phyloP scores from a whole-genome alignment of 2,888 invertebrate species.

The Syritta pipiens region DNA sequence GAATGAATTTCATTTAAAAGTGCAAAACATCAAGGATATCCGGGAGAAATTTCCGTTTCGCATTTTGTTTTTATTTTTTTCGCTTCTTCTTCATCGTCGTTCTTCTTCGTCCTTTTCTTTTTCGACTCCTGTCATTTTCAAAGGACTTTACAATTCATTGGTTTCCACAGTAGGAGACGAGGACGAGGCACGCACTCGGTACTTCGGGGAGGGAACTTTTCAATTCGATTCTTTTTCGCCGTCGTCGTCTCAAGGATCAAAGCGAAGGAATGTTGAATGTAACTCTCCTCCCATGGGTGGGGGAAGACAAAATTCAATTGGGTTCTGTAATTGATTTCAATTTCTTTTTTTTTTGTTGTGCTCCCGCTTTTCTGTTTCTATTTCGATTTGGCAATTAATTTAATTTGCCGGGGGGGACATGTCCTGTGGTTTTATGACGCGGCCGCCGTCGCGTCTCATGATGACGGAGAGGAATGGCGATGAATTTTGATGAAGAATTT shows the following conservation, averaged over 20 bases:
- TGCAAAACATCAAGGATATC: constrained; percentile 47
- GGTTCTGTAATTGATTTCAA: constrained; percentile 25
- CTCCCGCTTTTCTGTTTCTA: constrained; percentile 10
- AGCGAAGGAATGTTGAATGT: constrained; percentile 18
- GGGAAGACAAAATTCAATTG: constrained; percentile 24
- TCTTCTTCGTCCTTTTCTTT: background rate
- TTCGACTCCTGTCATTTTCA: background rate
- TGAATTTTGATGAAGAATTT: background rate
- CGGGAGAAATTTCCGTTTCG: constrained; percentile 35
- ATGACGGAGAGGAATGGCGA: background rate
- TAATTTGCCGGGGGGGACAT: constrained; percentile 9
- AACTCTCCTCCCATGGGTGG: background rate
- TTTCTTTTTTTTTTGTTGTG: background rate
- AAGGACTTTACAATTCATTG: constrained; percentile 22
- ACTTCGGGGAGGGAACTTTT: constrained; percentile 13
- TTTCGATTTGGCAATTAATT: constrained; percentile 35
- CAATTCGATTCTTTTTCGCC: constrained; percentile 14
- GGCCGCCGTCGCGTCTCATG: background rate
- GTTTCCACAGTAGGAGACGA: background rate
- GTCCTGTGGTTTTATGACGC: constrained; percentile 9
- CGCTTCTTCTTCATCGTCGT: background rate
- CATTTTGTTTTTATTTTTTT: constrained; percentile 5
- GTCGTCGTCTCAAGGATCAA: constrained; percentile 12
- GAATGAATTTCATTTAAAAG: constrained; percentile 32
- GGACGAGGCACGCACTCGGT: background rate